These are phyloP conservation scores for Diadegma fenestrale DNA, from an alignment of 2,888 invertebrate species.

Conservation along the genomic window DNA sequence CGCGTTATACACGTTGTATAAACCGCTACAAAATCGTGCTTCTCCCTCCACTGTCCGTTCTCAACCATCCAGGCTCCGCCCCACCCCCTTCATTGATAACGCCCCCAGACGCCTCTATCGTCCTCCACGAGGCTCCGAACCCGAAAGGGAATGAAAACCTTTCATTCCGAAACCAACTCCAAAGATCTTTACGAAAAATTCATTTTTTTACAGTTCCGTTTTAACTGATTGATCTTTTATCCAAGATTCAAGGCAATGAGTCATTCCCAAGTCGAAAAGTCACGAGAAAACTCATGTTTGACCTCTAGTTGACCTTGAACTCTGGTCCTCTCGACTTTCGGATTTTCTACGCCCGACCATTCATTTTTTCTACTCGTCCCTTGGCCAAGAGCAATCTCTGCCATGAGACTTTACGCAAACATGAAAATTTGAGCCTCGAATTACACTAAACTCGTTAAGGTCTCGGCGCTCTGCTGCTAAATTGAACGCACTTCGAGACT, in stretches of 20 bases:
- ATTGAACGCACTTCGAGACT: background rate
- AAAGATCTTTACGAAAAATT: background rate
- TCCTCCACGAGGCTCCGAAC: constrained; percentile 24
- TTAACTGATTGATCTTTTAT: background rate
- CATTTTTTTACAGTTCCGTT: background rate
- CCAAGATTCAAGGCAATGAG: background rate
- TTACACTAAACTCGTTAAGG: background rate
- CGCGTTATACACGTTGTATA: constrained; percentile 59
- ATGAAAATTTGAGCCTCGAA: background rate
- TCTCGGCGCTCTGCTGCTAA: background rate
- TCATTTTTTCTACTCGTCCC: background rate
- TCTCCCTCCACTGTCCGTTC: constrained; percentile 73
- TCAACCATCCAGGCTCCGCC: constrained; percentile 62
- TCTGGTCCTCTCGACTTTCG: background rate
- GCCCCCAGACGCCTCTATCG: constrained; percentile 72
- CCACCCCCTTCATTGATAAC: constrained; percentile 70
- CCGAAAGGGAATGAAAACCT: constrained; percentile 35
- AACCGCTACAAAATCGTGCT: constrained; percentile 79
- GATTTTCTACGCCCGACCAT: background rate
- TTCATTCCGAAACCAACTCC: background rate
- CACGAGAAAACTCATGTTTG: background rate
- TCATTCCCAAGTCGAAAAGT: background rate
- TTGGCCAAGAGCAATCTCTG: background rate
- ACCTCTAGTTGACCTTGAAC: background rate
- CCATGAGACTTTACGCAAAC: background rate